Evolutionary conservation across 2,888 invertebrate species (phyloP).

Genomic region (Caenorhabditis sinica): DNA sequence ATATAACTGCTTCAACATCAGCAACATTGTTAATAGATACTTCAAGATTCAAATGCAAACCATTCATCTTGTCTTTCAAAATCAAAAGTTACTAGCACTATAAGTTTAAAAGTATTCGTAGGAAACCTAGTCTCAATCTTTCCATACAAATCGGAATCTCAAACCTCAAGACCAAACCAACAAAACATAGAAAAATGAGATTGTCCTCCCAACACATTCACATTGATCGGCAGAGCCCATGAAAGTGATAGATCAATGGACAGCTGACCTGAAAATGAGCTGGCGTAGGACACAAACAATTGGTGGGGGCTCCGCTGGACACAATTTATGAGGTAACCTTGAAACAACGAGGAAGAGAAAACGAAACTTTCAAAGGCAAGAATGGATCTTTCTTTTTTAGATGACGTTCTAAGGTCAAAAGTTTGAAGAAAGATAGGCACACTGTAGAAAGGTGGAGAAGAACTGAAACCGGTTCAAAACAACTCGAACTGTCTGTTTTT

Average conservation of each 20-base stretch:
- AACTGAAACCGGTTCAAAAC: constrained; percentile 23
- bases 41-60: too few relatives aligned
- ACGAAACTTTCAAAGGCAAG: background rate
- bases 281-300: constrained; percentile 6
- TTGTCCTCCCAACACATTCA: background rate
- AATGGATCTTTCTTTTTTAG: background rate
- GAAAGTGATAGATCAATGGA: constrained; percentile 38
- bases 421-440: background rate
- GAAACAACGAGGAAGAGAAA: background rate
- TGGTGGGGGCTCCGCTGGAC: background rate
- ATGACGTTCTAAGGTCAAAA: constrained; percentile 33
- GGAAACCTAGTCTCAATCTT: too few relatives aligned
- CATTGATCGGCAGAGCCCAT: background rate
- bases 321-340: constrained; percentile 28
- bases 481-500: background rate
- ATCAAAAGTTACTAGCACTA: too few relatives aligned
- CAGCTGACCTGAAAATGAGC: constrained; percentile 59
- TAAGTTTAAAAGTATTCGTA: too few relatives aligned
- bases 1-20: too few relatives aligned
- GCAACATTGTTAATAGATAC: too few relatives aligned
- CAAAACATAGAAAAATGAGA: background rate
- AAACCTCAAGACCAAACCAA: background rate
- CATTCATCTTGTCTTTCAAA: too few relatives aligned
- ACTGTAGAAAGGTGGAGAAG: background rate
- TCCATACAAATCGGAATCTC: too few relatives aligned